Conservation (phyloP, 2,888 invertebrate genomes). For the Ceriagrion tenellum region DNA sequence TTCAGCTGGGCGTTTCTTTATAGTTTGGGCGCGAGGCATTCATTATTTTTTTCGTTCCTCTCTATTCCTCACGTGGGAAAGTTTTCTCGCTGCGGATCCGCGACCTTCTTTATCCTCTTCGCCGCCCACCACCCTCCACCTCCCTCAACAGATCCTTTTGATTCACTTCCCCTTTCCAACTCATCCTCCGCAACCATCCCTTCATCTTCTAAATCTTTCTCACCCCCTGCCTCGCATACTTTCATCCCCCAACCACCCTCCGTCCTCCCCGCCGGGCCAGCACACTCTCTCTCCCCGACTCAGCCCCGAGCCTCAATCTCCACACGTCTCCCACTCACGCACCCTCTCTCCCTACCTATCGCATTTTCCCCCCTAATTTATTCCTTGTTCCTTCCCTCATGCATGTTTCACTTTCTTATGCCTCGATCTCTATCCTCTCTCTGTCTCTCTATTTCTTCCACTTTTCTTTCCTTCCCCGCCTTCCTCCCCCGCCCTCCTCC, state of each 20-base stretch:
- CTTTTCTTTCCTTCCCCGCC: neutral
- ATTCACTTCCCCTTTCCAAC: neutral
- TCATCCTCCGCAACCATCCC: neutral
- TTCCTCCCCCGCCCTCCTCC: neutral
- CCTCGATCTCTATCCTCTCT: neutral
- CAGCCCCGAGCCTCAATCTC: constrained; percentile 23
- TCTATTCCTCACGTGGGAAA: neutral
- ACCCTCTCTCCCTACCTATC: neutral
- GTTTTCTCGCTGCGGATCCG: neutral
- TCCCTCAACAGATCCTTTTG: neutral
- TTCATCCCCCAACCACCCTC: neutral
- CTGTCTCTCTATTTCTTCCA: neutral
- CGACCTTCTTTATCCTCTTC: neutral
- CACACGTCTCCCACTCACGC: neutral
- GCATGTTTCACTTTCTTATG: constrained; percentile 65
- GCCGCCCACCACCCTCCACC: no score
- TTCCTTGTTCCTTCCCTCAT: constrained; percentile 42
- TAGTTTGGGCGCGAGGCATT: neutral
- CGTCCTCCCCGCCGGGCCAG: neutral
- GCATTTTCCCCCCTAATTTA: constrained; percentile 40
- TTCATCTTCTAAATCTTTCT: neutral
- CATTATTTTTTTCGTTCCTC: neutral
- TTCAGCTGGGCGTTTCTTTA: neutral
- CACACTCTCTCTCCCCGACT: no score
- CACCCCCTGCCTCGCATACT: neutral